Evolutionary conservation across 2,888 invertebrate species (phyloP), one percentile per base, ranked within the genome.

Genomic region (Coremacera marginata): DNA sequence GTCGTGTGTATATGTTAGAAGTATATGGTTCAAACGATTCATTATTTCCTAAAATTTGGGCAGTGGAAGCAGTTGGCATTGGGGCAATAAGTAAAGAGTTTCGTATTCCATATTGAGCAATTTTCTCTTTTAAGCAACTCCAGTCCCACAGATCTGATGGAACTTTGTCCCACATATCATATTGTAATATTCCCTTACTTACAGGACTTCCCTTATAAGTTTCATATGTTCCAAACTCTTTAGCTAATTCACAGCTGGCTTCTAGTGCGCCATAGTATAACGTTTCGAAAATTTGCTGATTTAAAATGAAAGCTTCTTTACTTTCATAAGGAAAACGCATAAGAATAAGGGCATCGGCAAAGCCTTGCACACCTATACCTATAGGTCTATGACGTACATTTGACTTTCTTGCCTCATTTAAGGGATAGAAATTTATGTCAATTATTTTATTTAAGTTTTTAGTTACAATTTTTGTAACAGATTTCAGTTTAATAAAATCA

Each of bases 11-110:
- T 83, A 99, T 96, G 87, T 99, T 99, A 51, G 96, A 98, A 0
- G 98, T 99, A 89, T 98, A 99, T 0, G 99, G 97, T 89, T 99
- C 99, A 86, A 98, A 95, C 0, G 98, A 96, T 89, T 99, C 99
- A 88, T 99, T 99, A 88, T 99, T 99, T 22, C 99, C 99, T 63
- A 99, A 92, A 86, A 99, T 99, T 90, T 99, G 99, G 3, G 99
- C 99, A 0, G 99, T 99, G 0, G 98, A 98, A 9, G 99, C 98
- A 5, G 99, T 99, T 0, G 99, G 99, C 99, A 99, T 99, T 0
- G 98, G 98, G 0, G 99, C 98, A 80, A 99, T 83, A 25, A 99
- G 90, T 37, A 98, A 91, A 2, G 98, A 98, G 90, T 99, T 99
- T 76, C 99, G 91, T 0, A 99, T 91, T 11, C 99, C 99, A 89